These are phyloP conservation scores for Octopus sinensis DNA, from an alignment of 1,140 invertebrate genomes.

Conservation along the genomic window DNA sequence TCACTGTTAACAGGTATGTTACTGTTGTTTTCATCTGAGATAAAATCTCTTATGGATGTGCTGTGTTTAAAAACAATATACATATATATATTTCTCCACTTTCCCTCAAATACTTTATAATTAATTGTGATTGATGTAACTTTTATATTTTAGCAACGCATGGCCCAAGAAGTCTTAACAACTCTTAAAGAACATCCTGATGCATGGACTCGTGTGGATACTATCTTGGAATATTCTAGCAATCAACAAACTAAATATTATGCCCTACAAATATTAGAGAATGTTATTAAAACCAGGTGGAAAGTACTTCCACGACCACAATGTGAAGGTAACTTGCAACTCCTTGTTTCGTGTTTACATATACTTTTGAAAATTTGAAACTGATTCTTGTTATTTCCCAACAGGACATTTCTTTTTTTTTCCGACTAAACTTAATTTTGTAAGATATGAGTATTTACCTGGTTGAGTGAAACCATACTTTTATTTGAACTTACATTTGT, in stretches of 20 bases:
- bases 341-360: conserved; percentile 41
- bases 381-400: too few relatives aligned
- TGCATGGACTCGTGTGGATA: conserved; percentile 98
- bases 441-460: too few relatives aligned
- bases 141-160: conserved; percentile 69
- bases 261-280: conserved; percentile 97
- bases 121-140: background rate
- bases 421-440: too few relatives aligned
- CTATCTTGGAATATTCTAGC: conserved; percentile 89
- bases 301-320: conserved; percentile 97
- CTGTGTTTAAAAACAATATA: too few relatives aligned
- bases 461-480: too few relatives aligned
- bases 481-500: too few relatives aligned
- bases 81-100: too few relatives aligned
- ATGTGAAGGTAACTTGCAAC: conserved; percentile 77
- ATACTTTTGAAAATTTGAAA: conserved; percentile 54
- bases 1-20: too few relatives aligned
- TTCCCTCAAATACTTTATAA: too few relatives aligned
- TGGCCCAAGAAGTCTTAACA: conserved; percentile 92
- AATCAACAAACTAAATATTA: conserved; percentile 99
- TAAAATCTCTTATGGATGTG: too few relatives aligned
- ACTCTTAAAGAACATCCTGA: conserved; percentile 96
- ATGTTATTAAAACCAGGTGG: conserved; percentile 98
- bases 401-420: too few relatives aligned
- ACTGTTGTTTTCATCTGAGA: too few relatives aligned